Evolutionary conservation across 2,797 vertebrate genomes (phyloP).

Genomic region (Columba guinea): DNA sequence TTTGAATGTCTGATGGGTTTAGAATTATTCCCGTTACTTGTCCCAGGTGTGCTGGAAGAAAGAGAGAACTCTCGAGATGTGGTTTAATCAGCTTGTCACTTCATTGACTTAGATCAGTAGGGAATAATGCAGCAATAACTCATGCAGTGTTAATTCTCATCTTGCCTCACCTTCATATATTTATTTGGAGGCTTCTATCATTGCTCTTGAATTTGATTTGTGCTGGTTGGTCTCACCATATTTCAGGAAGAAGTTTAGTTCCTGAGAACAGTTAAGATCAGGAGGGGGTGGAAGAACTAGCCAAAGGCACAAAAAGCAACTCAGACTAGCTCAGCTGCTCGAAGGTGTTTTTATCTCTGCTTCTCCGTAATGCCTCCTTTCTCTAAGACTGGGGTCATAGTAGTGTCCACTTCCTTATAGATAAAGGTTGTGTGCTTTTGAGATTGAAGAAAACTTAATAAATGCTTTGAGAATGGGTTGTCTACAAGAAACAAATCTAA

Average conservation of each 20-base stretch:
- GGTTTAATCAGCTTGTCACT: neutral
- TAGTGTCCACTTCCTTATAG: neutral
- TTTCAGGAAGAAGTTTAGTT: neutral
- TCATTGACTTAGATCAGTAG: neutral
- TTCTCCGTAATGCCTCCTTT: neutral
- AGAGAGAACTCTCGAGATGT: neutral
- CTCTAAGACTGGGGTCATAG: neutral
- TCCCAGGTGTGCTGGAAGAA: neutral
- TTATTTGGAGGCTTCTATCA: neutral
- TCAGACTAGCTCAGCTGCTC: neutral
- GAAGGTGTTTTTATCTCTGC: neutral
- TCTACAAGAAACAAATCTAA: neutral
- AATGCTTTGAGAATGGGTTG: neutral
- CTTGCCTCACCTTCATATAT: neutral
- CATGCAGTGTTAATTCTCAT: neutral
- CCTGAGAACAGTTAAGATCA: neutral
- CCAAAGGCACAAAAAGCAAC: neutral
- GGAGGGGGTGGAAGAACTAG: neutral
- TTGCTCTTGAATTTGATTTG: neutral
- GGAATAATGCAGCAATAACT: neutral
- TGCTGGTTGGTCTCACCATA: neutral
- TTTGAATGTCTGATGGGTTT: neutral
- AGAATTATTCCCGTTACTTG: neutral
- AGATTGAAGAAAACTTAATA: neutral
- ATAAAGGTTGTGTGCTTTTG: neutral